Evolutionary conservation across 64 coral and sea anemone species (phyloP), one percentile per base, ranked within the genome.

Genomic region (Porites australiensis): DNA sequence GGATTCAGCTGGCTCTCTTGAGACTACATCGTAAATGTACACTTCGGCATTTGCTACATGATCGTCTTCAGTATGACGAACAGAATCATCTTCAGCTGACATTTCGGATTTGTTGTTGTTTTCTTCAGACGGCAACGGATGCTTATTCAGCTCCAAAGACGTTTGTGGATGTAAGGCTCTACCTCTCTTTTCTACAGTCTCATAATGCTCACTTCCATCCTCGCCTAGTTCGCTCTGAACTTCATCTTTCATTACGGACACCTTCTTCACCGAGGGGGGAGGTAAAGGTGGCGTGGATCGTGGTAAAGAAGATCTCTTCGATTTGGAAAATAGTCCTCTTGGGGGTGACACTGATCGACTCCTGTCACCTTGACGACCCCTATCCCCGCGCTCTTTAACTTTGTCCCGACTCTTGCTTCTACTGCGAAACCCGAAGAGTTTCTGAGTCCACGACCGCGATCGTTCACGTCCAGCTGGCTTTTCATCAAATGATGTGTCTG

Each of bases 401-500:
- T 88, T 89, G 21, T 94, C 92, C 83, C 82, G 86, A 58, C 78
- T 89, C 67, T 64, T 94, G 50, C 86, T 89, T 58, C 92, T 88
- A 48, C 57, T 58, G 15, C 94, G 90, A 6, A 89, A 91, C 1
- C 95, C 82, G 72, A 98, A 98, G 44, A 98, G 63, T 73, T 72
- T 91, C 52, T 87, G 74, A 14, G 74, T 94, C 95, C 95, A 98
- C 8, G 95, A 91, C n/a, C 95, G 87, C 43, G 87, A 86, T 89
- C 88, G 67, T 22, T 72, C 66, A 57, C 86, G 93, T 14, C 19
- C 80, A 15, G 68, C 19, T 4, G 88, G 68, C 57, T 82, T 86
- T 4, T 10, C 21, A 8, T 83, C 57, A 20, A 61, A 46, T 50
- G 82, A 90, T n/a, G 51, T 20, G 58, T 87, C 82, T 15, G 80